These are phyloP conservation scores for Melierax canorus DNA, from an alignment of 2,113 vertebrate genomes.

Conservation along the genomic window DNA sequence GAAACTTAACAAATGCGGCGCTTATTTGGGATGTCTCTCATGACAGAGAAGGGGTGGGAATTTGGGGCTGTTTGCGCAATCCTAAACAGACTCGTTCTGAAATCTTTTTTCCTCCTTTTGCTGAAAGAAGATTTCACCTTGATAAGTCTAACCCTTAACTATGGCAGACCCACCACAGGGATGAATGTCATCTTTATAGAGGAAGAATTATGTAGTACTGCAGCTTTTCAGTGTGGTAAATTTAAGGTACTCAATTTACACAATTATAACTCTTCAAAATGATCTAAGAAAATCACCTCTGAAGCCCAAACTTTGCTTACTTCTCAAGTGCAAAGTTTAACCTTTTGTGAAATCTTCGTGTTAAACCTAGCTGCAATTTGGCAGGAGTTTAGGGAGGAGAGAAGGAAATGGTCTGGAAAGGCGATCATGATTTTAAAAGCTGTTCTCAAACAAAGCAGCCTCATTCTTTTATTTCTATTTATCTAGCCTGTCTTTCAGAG, in stretches of 20 bases:
- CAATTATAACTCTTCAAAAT: neutral
- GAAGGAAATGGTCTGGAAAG: neutral
- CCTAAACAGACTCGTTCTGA: neutral
- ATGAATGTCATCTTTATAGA: neutral
- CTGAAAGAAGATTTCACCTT: neutral
- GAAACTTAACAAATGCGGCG: neutral
- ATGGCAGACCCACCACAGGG: neutral
- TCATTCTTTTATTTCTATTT: conserved; percentile 25
- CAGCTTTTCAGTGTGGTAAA: neutral
- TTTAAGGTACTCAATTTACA: neutral
- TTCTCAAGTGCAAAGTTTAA: neutral
- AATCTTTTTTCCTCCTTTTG: neutral
- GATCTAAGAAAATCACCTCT: neutral
- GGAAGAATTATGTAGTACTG: neutral
- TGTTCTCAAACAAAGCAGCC: neutral
- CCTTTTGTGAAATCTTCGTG: neutral
- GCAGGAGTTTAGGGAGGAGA: neutral
- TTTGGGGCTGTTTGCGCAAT: neutral
- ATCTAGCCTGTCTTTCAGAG: neutral
- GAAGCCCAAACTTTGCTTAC: neutral
- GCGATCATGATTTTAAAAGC: neutral
- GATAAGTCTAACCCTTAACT: neutral
- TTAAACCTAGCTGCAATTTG: neutral
- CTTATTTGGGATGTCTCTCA: neutral
- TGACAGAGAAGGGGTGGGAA: neutral